A percentile compares a stretch with the other conserved stretches of the same genome.
These are phyloP conservation scores for Neolamprologus cancellatus DNA, from an alignment of 2,113 vertebrate species.

Conservation along the genomic window DNA sequence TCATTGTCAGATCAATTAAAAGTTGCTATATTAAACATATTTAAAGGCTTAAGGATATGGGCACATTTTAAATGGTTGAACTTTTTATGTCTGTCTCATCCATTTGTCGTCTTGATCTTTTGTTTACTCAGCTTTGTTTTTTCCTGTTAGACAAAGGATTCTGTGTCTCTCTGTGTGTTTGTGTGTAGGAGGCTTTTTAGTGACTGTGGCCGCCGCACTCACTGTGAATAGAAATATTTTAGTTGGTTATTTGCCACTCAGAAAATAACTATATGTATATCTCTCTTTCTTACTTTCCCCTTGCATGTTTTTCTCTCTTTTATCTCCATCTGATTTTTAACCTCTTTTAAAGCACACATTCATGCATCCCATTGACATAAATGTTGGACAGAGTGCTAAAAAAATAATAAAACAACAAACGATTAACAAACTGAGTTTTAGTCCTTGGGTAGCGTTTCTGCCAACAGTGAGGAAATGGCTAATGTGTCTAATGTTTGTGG, in stretches of 20 bases:
- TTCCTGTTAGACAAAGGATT: background rate
- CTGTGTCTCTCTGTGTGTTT: background rate
- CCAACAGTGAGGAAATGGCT: background rate
- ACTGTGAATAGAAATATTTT: background rate
- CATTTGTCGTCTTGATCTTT: background rate
- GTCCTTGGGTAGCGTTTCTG: background rate
- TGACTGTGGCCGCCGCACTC: background rate
- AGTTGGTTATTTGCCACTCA: background rate
- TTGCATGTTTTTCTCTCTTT: background rate
- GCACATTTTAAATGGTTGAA: background rate
- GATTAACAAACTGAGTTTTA: background rate
- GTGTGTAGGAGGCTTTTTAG: background rate
- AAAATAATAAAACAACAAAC: background rate
- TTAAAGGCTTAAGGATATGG: background rate
- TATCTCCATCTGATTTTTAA: background rate
- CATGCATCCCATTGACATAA: background rate
- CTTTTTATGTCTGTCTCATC: background rate
- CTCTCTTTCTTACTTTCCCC: background rate
- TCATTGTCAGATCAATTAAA: background rate
- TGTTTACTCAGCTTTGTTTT: background rate
- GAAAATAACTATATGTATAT: background rate
- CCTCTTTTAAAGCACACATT: background rate
- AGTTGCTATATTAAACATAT: accelerated
- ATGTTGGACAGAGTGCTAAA: background rate
- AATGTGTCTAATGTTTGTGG: background rate